Evolutionary conservation across 2,113 vertebrate species (phyloP), one percentile per base, ranked within the genome.

Genomic region (Eulemur rufifrons): DNA sequence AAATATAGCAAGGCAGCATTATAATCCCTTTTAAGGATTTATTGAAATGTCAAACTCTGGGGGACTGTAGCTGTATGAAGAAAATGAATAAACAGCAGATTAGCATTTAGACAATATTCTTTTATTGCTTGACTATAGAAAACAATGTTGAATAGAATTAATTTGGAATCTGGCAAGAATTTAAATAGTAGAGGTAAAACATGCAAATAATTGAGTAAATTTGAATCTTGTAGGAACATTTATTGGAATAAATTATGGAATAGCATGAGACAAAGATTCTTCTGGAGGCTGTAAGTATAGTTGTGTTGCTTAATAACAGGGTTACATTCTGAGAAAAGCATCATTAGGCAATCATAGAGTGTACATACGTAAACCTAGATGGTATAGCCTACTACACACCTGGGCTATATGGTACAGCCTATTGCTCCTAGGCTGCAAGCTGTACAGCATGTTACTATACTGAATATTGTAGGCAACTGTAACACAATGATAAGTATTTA

Each of bases 71-170:
- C 21, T 93, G 14, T 80, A 77, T 82, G 78, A 98, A 91, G 18
- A 92, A 89, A 92, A 97, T 98, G 94, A 98, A 97, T 91, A 98
- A 98, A 98, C 61, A 98, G 13, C 29, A 91, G 94, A 98, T 98
- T 98, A 98, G 71, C 95, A 98, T 97, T 97, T 98, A 98, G 97
- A 98, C 94, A 97, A 80, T 96, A 76, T 96, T 97, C 95, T 97
- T 32, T 78, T 73, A 96, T 87, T 97, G 93, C 97, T 97, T 92
- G 97, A 21, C 74, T 98, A 59, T 89, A 68, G 63, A 95, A 92
- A 97, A 91, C 93, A 97, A 95, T 87, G 47, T 85, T 94, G 78
- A 96, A 88, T 96, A 98, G 45, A 98, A 97, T 97, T 95, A 96
- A 81, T 97, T 98, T 97, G 45, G 86, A 97, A 96, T 98, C 98